A percentile compares a stretch with the other conserved stretches of the same genome.
These are phyloP conservation scores for Barbus barbus DNA, from an alignment of 2,113 vertebrate genomes.

Conservation along the genomic window DNA sequence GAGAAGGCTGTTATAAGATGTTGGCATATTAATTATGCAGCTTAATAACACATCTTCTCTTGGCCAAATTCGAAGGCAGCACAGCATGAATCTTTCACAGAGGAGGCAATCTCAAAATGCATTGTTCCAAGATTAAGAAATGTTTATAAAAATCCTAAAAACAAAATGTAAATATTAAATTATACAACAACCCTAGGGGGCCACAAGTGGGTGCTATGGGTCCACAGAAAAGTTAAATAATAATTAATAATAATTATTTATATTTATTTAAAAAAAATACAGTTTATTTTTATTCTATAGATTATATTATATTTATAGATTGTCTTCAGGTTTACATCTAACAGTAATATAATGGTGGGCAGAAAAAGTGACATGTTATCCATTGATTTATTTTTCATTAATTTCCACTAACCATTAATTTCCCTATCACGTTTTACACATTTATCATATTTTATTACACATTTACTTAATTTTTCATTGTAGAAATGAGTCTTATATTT, in stretches of 20 bases:
- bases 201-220: not conserved
- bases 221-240: not conserved
- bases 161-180: not conserved
- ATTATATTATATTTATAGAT: not conserved
- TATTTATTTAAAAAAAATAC: too few relatives aligned
- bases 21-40: not conserved
- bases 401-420: not conserved
- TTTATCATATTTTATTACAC: not conserved
- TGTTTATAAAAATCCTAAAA: not conserved
- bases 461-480: not conserved
- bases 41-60: not conserved
- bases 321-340: not conserved
- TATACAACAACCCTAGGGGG: not conserved
- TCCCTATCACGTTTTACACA: not conserved
- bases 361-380: too few relatives aligned
- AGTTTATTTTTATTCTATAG: not conserved
- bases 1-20: conserved; percentile 8
- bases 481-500: not conserved
- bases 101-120: not conserved
- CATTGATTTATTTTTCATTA: too few relatives aligned
- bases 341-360: not conserved
- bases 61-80: not conserved
- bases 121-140: not conserved
- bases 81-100: not conserved
- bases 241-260: not conserved